Percentiles rank a stretch among this genome's conserved stretches.
phyloP scores from a whole-genome alignment of 2,797 vertebrate species.

The Scomberomorus guttatus region DNA sequence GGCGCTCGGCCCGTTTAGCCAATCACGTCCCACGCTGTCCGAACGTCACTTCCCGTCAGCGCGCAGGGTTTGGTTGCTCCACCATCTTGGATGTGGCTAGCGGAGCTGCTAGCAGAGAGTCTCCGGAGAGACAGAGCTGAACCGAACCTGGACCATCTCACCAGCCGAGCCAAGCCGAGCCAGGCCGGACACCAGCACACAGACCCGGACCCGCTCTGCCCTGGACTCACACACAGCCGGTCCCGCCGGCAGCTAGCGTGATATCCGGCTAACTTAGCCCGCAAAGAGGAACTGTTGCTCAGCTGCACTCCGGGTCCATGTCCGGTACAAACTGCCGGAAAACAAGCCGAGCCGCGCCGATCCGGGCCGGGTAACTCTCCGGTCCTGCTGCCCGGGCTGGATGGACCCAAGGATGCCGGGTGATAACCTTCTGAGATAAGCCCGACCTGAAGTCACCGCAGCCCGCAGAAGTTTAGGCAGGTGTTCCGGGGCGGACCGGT shows the following conservation, averaged over 20 bases:
- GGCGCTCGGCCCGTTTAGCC: slow-evolving; percentile 40
- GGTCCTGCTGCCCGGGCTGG: not conserved
- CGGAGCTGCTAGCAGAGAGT: slow-evolving; percentile 17
- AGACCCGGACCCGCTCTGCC: not conserved
- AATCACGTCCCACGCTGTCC: slow-evolving; percentile 59
- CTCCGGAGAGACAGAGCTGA: slow-evolving; percentile 44
- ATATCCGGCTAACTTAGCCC: slow-evolving; percentile 46
- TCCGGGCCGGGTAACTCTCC: slow-evolving; percentile 24
- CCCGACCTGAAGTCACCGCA: not conserved
- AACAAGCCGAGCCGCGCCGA: slow-evolving; percentile 23
- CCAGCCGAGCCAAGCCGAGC: not conserved
- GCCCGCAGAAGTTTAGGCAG: slow-evolving; percentile 20
- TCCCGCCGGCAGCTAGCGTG: not conserved
- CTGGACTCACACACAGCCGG: not conserved
- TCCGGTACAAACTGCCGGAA: slow-evolving; percentile 20
- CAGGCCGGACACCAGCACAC: not conserved
- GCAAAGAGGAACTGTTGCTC: slow-evolving; percentile 66
- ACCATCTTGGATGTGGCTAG: slow-evolving; percentile 89
- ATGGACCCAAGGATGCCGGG: slow-evolving; percentile 27
- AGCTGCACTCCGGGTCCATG: slow-evolving; percentile 45
- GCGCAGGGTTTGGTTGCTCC: slow-evolving; percentile 82
- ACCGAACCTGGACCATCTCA: slow-evolving; percentile 16
- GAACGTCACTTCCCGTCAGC: slow-evolving; percentile 81
- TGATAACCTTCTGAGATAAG: slow-evolving; percentile 1
- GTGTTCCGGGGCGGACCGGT: slow-evolving; percentile 35